Base-by-base conservation (phyloP, 1,140 invertebrate species). In the Cyphomyrmex costatus region DNA sequence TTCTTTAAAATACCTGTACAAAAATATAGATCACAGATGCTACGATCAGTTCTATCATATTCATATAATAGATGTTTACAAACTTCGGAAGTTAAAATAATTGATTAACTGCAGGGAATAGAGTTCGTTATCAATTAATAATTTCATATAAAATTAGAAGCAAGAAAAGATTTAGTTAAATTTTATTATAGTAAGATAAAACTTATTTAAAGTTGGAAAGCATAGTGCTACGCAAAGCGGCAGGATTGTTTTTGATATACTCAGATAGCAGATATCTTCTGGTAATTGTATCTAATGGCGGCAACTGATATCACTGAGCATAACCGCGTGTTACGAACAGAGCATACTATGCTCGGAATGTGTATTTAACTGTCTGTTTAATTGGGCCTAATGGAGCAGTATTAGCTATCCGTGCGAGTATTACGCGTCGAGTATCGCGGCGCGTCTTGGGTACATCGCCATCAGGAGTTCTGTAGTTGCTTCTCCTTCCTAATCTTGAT, bases 311-410 rank as follows among this genome's bases (percentile, higher is more conserved):
- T 60, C 19, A 74, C n/a, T 36, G 53, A 73, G 66, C 14, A 73
- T 24, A 79, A 77, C 60, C 46, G 51, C 85, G 68, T 61, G 68
- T 86, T 66, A 78, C 83, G 78, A 66, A 79, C 83, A 24, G 76
- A 36, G 36, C 58, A 56, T 68, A 83, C 91, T 88, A 94, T 92
- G 92, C 92, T 58, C 87, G 92, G 93, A 94, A 94, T 94, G 92
- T 89, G 90, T 91, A 90, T 92, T 93, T 88, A 89, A 88, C 90
- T 91, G 91, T 87, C 86, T 79, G 88, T 93, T 93, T 94, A 95
- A 95, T 94, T 94, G 94, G 93, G 89, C 91, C 93, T 95, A 95
- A 95, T 95, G 90, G 93, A 91, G 89, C 88, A 90, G 93, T 93
- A 94, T 94, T 94, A 94, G 91, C 92, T 88, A 91, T 92, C 84